phyloP scores from a whole-genome alignment of 2,113 vertebrate genomes.

The Semicossyphus pulcher region DNA sequence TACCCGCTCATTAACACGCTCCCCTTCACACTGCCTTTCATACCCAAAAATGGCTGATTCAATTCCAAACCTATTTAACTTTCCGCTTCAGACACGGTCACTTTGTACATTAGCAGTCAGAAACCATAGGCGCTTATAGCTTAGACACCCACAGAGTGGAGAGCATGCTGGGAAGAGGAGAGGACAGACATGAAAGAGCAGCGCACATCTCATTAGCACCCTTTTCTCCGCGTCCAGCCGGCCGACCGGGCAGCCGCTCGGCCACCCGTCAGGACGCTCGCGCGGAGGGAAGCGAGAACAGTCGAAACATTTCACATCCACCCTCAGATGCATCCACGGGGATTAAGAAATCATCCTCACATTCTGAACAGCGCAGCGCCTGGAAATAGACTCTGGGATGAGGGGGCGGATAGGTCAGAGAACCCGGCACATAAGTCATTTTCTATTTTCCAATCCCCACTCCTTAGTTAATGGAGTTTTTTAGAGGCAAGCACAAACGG shows the following conservation, averaged over 20 bases:
- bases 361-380: constrained; percentile 31
- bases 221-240: constrained; percentile 43
- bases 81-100: constrained; percentile 38
- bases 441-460: constrained; percentile 53
- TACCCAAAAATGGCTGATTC: constrained; percentile 28
- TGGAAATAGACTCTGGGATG: constrained; percentile 64
- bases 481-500: constrained; percentile 40
- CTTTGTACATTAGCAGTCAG: constrained; percentile 51
- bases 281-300: constrained; percentile 3
- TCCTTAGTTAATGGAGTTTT: constrained; percentile 57
- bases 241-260: constrained; percentile 21
- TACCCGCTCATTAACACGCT: constrained; percentile 57
- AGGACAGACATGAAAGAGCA: constrained; percentile 53
- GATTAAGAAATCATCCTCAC: constrained; percentile 75
- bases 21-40: constrained; percentile 39
- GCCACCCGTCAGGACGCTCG: constrained; percentile 33
- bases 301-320: constrained; percentile 34
- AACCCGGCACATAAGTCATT: constrained; percentile 44
- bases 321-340: constrained; percentile 47
- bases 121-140: constrained; percentile 29
- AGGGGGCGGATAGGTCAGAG: constrained; percentile 36
- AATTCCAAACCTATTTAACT: constrained; percentile 51
- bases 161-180: constrained; percentile 47
- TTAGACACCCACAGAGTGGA: constrained; percentile 41
- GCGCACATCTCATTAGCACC: constrained; percentile 60